Conservation (phyloP, 2,113 vertebrate species). For the Malaclemys terrapin region DNA sequence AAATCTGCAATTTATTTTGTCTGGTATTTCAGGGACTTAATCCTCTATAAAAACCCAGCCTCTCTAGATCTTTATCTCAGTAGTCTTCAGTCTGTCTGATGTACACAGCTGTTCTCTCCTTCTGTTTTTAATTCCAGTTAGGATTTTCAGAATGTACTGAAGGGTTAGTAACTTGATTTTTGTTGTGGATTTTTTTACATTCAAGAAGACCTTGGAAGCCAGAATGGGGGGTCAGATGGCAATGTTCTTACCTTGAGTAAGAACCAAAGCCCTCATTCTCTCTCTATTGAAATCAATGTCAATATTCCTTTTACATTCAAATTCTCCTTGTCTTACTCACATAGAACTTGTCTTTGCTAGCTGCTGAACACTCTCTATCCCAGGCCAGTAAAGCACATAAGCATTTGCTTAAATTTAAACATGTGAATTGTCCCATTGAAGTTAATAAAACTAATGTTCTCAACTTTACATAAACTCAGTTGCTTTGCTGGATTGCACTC, state of each 20-base stretch:
- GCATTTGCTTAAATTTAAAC: background rate
- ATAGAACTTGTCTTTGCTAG: background rate
- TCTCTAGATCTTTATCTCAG: background rate
- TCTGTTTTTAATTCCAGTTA: background rate
- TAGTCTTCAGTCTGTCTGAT: background rate
- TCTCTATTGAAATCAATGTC: background rate
- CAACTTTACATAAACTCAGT: background rate
- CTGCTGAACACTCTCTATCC: background rate
- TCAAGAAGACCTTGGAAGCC: background rate
- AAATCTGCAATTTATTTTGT: background rate
- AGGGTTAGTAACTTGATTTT: background rate
- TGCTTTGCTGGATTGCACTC: background rate
- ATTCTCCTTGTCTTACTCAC: background rate
- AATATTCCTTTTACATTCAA: background rate
- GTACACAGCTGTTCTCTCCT: background rate
- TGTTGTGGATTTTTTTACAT: background rate
- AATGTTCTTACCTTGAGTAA: background rate
- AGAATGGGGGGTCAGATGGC: background rate
- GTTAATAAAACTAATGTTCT: background rate
- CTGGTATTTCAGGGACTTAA: background rate
- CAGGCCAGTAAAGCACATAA: background rate
- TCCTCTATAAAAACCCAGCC: background rate
- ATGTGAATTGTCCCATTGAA: background rate
- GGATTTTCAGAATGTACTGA: background rate
- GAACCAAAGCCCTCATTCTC: background rate